Conservation (phyloP, 1,140 invertebrate species). For the Galleria mellonella region DNA sequence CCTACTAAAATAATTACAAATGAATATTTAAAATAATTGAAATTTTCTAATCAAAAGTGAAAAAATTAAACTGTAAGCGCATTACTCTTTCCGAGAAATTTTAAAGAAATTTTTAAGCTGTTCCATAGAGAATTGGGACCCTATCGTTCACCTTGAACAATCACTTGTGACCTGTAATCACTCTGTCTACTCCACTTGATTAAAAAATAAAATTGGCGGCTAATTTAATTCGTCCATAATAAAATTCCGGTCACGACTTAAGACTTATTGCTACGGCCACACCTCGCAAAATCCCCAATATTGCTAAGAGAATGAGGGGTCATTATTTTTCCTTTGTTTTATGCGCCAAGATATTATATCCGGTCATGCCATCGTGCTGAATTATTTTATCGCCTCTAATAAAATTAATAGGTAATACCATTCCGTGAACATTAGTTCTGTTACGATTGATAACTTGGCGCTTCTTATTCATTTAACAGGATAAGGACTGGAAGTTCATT, state of each 20-base stretch:
- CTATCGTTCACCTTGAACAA: background rate
- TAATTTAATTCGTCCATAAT: slow-evolving; percentile 32
- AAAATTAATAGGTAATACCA: slow-evolving; percentile 24
- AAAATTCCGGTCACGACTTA: slow-evolving; percentile 34
- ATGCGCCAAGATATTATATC: slow-evolving; percentile 53
- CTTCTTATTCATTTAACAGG: too few relatives aligned
- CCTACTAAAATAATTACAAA: too few relatives aligned
- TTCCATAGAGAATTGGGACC: background rate
- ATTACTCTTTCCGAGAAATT: too few relatives aligned
- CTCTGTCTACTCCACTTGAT: slow-evolving; percentile 14
- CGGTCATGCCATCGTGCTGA: slow-evolving; percentile 52
- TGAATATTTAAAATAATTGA: too few relatives aligned
- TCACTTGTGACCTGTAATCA: background rate
- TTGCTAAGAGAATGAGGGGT: slow-evolving; percentile 37
- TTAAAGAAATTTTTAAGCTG: too few relatives aligned
- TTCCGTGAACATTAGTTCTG: too few relatives aligned
- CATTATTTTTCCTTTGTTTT: slow-evolving; percentile 56
- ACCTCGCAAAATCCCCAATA: slow-evolving; percentile 52
- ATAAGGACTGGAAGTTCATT: too few relatives aligned
- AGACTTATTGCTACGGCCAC: slow-evolving; percentile 33
- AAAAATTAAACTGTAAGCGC: background rate
- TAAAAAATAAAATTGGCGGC: slow-evolving; percentile 16
- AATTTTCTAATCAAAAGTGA: too few relatives aligned
- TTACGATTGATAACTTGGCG: too few relatives aligned
- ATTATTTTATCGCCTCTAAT: slow-evolving; percentile 36